Evolutionary conservation across 2,888 invertebrate species (phyloP).

Genomic region (Cheilosia scutellata): DNA sequence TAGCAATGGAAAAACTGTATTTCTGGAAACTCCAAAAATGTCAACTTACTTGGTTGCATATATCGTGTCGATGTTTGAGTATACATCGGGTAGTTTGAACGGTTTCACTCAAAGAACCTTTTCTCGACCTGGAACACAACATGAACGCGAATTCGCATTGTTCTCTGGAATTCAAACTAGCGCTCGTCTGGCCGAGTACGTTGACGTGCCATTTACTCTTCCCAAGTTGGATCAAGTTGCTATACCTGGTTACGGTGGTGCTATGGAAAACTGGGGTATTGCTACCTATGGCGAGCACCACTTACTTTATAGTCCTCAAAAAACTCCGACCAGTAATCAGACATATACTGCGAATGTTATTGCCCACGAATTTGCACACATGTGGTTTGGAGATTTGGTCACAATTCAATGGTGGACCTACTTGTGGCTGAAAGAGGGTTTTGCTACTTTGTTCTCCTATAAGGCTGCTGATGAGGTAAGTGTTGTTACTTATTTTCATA

Average conservation of each 20-base stretch:
- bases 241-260: slow-evolving; percentile 92
- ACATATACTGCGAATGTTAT: slow-evolving; percentile 85
- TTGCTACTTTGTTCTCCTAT: slow-evolving; percentile 83
- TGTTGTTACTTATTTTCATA: neutral
- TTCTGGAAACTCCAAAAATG: slow-evolving; percentile 86
- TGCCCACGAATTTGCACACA: slow-evolving; percentile 88
- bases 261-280: slow-evolving; percentile 98
- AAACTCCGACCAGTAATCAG: slow-evolving; percentile 80
- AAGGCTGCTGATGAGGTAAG: slow-evolving; percentile 80
- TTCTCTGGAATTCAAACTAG: slow-evolving; percentile 90
- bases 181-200: slow-evolving; percentile 88
- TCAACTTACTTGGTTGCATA: slow-evolving; percentile 93
- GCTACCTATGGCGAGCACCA: slow-evolving; percentile 86
- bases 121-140: slow-evolving; percentile 80
- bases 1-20: slow-evolving; percentile 78
- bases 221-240: slow-evolving; percentile 95
- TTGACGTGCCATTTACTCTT: slow-evolving; percentile 89
- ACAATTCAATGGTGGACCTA: slow-evolving; percentile 89
- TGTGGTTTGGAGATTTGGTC: slow-evolving; percentile 92
- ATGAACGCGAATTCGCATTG: slow-evolving; percentile 88
- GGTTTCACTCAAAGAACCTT: slow-evolving; percentile 80
- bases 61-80: slow-evolving; percentile 87
- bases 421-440: slow-evolving; percentile 91
- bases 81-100: slow-evolving; percentile 78
- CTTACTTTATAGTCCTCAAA: slow-evolving; percentile 79